Base-by-base conservation (phyloP, 2,113 vertebrate genomes). In the Talpa occidentalis region DNA sequence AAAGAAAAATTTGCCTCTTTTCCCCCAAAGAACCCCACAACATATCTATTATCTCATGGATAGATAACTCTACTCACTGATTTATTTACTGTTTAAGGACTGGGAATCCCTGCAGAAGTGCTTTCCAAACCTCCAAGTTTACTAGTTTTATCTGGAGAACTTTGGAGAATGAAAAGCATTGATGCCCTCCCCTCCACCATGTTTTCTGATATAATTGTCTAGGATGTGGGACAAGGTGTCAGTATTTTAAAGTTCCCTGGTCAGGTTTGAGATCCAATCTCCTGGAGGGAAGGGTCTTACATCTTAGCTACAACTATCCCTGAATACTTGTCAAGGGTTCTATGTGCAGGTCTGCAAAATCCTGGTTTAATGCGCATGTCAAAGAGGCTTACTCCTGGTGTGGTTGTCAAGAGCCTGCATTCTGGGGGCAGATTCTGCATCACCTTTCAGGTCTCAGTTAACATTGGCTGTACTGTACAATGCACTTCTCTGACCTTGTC, bases 91-190 rank as follows among this genome's bases (percentile, higher is more conserved):
- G 1, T 83, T 64, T 59, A 49, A 73, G 37, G 19, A 2, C 15
- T 85, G 6, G 17, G 2, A 78, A 72, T 0, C 28, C 12, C n/a
- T 78, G 16, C 14, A 83, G 67, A 78, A 70, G 11, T 10, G 54
- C 10, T 64, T 72, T 28, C 77, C 42, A 56, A 3, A 0, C 2
- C 24, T 67, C 35, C 0, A 5, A 15, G 2, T 21, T 10, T 35
- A 32, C 67, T 24, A 40, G 0, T 16, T 70, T 83, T 19, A 59
- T 70, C n/a, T 84, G 52, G 52, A 76, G 32, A 80, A 72, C 35
- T 64, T 32, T 69, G 66, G 3, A 37, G 37, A 69, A 62, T 28
- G 47, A 12, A 72, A 40, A 72, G 30, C 73, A 15, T 22, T 60
- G 37, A 60, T 9, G 8, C 8, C 5, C 6, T 72, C 9, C 12